Percentiles rank a stretch among this genome's conserved stretches.
Conservation (phyloP, 2,797 vertebrate species). For the Melanogrammus aeglefinus region DNA sequence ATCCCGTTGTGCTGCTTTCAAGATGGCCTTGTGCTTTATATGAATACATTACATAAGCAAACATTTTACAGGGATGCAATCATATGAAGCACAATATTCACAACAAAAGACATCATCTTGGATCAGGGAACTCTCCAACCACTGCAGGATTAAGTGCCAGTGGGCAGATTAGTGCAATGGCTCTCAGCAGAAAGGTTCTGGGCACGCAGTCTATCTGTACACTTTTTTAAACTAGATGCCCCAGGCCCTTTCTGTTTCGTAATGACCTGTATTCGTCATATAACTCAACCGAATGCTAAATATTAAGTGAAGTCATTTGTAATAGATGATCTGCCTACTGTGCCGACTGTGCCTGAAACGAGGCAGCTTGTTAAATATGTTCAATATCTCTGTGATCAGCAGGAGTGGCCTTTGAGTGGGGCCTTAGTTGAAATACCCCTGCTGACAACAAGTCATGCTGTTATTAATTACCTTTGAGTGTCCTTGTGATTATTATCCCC, state of each 20-base stretch:
- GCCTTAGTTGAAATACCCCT: background rate
- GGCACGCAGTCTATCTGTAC: background rate
- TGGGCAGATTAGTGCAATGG: background rate
- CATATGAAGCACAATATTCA: background rate
- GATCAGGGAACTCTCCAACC: background rate
- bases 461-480: background rate
- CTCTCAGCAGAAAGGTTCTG: background rate
- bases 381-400: background rate
- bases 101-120: background rate
- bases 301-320: background rate
- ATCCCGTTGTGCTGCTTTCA: background rate
- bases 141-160: background rate
- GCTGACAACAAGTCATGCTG: conserved; percentile 1
- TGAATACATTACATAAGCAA: background rate
- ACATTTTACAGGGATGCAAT: background rate
- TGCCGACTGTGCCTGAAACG: background rate
- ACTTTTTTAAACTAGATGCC: background rate
- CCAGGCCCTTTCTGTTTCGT: background rate
- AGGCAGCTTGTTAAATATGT: background rate
- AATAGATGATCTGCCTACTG: background rate
- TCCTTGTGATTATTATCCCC: background rate
- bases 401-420: background rate
- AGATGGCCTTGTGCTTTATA: background rate
- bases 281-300: background rate
- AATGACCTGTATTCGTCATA: background rate